A percentile compares a stretch with the other conserved stretches of the same genome.
Conservation (phyloP, 2,888 invertebrate species). For the Andrena haemorrhoa region DNA sequence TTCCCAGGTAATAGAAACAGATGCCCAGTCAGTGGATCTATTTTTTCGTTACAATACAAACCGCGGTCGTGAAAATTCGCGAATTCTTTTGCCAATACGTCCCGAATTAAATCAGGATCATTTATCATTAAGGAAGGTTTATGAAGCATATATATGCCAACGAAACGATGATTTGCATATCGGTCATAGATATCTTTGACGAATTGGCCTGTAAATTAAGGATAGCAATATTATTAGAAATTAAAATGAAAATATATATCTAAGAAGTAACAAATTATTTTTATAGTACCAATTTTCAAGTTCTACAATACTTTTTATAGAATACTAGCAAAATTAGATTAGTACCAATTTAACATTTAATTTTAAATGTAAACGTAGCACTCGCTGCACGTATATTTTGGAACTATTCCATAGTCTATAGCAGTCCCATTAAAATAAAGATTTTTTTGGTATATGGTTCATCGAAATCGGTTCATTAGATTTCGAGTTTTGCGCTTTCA, state of each 20-base stretch:
- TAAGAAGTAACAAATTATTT: background rate
- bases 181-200: slow-evolving; percentile 68
- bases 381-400: no score
- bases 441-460: no score
- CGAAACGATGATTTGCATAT: slow-evolving; percentile 70
- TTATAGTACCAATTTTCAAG: no score
- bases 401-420: no score
- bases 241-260: background rate
- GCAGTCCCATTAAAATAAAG: no score
- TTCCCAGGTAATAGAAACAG: slow-evolving; percentile 78
- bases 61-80: slow-evolving; percentile 81
- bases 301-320: no score
- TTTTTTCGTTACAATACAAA: slow-evolving; percentile 75
- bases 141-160: slow-evolving; percentile 76
- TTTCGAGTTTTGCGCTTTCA: no score
- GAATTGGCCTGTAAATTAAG: slow-evolving; percentile 66
- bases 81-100: slow-evolving; percentile 81
- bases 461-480: no score
- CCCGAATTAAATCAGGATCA: slow-evolving; percentile 80
- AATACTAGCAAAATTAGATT: no score
- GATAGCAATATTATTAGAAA: background rate
- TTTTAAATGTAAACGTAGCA: no score
- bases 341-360: no score
- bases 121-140: slow-evolving; percentile 77
- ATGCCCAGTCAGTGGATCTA: slow-evolving; percentile 79